Evolutionary conservation across 2,113 vertebrate species (phyloP).

Genomic region (Poicephalus meyeri): DNA sequence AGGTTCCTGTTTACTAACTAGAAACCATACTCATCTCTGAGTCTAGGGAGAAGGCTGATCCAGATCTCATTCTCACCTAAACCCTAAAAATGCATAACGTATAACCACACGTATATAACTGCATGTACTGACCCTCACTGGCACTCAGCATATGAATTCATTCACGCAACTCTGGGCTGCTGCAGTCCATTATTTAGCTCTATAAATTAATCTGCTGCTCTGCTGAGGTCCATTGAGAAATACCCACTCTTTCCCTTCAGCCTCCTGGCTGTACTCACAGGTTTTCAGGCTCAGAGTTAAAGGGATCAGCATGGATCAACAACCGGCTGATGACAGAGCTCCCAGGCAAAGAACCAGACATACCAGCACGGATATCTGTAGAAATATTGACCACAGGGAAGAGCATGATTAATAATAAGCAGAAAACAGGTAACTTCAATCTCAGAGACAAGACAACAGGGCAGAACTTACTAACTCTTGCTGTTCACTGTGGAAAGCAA

Average conservation of each 20-base stretch:
- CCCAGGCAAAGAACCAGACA: slow-evolving; percentile 88
- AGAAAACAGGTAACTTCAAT: not conserved
- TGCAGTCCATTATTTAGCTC: not conserved
- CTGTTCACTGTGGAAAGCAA: not conserved
- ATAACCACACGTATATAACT: not conserved
- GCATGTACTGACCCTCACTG: not conserved
- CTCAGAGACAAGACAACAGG: not conserved
- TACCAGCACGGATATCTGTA: slow-evolving; percentile 83
- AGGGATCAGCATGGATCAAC: slow-evolving; percentile 90
- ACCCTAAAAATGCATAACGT: not conserved
- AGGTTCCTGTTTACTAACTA: not conserved
- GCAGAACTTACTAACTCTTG: not conserved
- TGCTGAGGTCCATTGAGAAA: not conserved
- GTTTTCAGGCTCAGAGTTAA: slow-evolving; percentile 90
- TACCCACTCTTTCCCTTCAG: not conserved
- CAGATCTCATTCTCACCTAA: not conserved
- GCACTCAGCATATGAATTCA: not conserved
- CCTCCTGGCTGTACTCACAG: slow-evolving; percentile 79
- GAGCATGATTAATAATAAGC: not conserved
- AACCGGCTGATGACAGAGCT: slow-evolving; percentile 90
- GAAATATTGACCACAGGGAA: not conserved
- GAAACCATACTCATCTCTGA: not conserved
- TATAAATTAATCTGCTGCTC: not conserved
- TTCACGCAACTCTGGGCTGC: not conserved
- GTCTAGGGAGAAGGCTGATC: not conserved